Percentiles rank a stretch among this genome's conserved stretches.
phyloP scores from a whole-genome alignment of 2,113 vertebrate species.

The Cygnus atratus region DNA sequence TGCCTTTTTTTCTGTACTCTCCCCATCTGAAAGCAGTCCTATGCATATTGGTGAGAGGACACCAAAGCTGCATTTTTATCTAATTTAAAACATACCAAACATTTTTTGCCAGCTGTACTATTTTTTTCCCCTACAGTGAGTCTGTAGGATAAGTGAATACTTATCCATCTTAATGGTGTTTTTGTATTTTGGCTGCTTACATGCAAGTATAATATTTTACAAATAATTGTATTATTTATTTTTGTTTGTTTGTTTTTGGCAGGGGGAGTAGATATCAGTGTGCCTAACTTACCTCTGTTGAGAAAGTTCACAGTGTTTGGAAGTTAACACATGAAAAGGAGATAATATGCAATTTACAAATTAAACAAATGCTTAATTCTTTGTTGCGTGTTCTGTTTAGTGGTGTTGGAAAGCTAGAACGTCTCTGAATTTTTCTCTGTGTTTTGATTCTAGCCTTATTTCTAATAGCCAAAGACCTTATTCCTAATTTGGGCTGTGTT shows the following conservation, averaged over 20 bases:
- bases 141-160: neutral
- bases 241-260: neutral
- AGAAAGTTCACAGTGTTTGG: neutral
- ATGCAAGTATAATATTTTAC: neutral
- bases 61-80: neutral
- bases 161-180: neutral
- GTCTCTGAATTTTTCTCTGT: neutral
- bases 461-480: neutral
- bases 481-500: neutral
- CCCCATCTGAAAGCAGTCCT: neutral
- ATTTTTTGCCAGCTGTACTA: neutral
- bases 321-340: neutral
- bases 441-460: neutral
- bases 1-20: neutral
- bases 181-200: neutral
- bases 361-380: neutral
- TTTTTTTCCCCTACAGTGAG: neutral
- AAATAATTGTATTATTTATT: neutral
- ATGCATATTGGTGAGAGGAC: neutral
- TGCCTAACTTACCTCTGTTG: neutral
- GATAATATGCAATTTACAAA: neutral
- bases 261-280: neutral
- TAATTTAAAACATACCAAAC: neutral
- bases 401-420: neutral
- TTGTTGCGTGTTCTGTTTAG: neutral